These are phyloP conservation scores for Chiroxiphia lanceolata DNA, from an alignment of 2,797 vertebrate genomes.

Conservation along the genomic window DNA sequence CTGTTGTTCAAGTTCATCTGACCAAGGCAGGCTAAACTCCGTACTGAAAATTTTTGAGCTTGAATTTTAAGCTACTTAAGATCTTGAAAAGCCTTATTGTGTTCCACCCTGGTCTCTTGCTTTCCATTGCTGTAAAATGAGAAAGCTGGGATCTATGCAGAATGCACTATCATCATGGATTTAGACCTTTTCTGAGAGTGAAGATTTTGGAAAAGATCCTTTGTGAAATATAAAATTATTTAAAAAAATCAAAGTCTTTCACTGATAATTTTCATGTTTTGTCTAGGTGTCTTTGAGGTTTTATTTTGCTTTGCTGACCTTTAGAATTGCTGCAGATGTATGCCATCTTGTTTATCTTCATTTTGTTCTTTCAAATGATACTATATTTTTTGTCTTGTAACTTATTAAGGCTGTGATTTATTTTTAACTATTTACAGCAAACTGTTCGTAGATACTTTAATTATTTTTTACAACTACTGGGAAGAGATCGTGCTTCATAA, in stretches of 20 bases:
- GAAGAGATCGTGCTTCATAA: neutral
- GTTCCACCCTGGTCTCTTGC: neutral
- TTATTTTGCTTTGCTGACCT: neutral
- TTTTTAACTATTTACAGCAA: neutral
- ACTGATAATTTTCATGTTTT: neutral
- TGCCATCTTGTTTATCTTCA: neutral
- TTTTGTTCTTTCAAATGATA: neutral
- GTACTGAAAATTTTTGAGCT: neutral
- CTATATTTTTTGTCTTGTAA: neutral
- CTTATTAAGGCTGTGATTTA: neutral
- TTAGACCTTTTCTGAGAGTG: neutral
- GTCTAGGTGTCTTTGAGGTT: neutral
- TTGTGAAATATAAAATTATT: neutral
- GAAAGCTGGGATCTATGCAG: too few species aligned
- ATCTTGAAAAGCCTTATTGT: neutral
- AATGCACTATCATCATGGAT: neutral
- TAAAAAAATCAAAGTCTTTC: neutral
- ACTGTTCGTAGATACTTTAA: neutral
- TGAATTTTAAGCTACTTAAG: neutral
- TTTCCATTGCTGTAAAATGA: neutral
- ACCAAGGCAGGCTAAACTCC: neutral
- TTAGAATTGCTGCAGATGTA: neutral
- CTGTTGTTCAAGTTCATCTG: neutral
- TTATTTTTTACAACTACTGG: neutral
- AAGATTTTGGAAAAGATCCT: neutral